Base-by-base conservation (phyloP, 1,140 invertebrate species). In the Diprion similis region DNA sequence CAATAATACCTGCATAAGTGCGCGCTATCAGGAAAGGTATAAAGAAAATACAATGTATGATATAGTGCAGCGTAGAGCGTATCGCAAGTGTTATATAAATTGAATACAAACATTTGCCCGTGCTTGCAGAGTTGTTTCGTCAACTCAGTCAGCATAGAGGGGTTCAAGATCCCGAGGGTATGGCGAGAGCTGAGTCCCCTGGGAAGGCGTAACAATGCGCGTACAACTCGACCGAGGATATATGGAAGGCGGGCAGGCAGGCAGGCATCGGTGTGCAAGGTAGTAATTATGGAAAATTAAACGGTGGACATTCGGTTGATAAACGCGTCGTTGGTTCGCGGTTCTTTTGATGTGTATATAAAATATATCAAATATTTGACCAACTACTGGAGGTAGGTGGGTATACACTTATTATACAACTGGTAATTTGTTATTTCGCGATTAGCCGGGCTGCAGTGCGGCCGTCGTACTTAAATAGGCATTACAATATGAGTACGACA, bases 261-360 rank as follows among this genome's bases (percentile, higher is more conserved):
- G 19, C 37, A 45, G 11, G 66, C 11, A 45, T 19, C 66, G 11
- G 66, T 13, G 66, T 19, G 18, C 66, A 45, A 19, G 15, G 11
- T 68, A 68, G 66, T 45, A 68, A 68, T 68, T 68, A 68, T 68
- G 18, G 66, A 68, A 68, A 68, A 68, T 68, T 68, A 68, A 68
- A 45, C 66, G 11, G 17, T 68, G 66, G 66, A 8, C 66, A 45
- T 68, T 68, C 37, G 11, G 11, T 68, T 68, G 66, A 68, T 45
- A 68, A 68, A n/a, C 18, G 66, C 51, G 51, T 9, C 0, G 51
- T 59, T 59, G n/a, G 11, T 59, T 59, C 51, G 51, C 51, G 51
- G 51, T 59, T 59, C 51, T 59, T 9, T 59, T 59, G n/a, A 59
- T 59, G 11, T 59, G 9, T 59, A 8, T 59, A 59, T 59, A 59